A percentile compares a stretch with the other conserved stretches of the same genome.
Evolutionary conservation across 2,888 invertebrate genomes (phyloP).

Genomic region (Lottia gigantea): DNA sequence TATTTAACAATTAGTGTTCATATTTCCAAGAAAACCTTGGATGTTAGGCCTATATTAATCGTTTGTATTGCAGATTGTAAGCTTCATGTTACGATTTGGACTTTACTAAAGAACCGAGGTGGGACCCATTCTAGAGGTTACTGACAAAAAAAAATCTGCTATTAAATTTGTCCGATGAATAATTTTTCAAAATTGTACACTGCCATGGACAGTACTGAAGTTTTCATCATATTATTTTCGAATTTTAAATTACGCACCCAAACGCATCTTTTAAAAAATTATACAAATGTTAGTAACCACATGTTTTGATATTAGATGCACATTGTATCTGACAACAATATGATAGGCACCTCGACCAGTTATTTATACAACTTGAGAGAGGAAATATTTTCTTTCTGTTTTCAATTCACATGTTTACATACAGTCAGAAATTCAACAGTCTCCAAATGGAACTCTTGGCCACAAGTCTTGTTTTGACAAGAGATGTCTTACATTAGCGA

Average conservation of each 20-base stretch:
- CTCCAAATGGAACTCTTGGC: slow-evolving; percentile 7
- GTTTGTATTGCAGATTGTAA: too few species aligned
- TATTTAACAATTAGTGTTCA: too few species aligned
- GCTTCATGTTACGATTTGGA: too few species aligned
- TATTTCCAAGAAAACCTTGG: too few species aligned
- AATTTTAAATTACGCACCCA: not conserved
- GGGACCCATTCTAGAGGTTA: too few species aligned
- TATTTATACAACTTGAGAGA: slow-evolving; percentile 10
- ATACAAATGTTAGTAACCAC: not conserved
- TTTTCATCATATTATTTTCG: too few species aligned
- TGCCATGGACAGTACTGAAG: too few species aligned
- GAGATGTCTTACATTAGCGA: not conserved
- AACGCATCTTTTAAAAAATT: not conserved
- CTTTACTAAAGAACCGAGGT: too few species aligned
- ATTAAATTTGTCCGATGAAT: too few species aligned
- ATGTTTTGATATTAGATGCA: slow-evolving; percentile 9
- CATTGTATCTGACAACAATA: slow-evolving; percentile 6
- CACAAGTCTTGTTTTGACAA: not conserved
- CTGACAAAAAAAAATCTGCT: too few species aligned
- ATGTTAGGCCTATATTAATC: too few species aligned
- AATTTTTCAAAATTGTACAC: too few species aligned
- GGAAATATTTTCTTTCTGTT: slow-evolving; percentile 11
- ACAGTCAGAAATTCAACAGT: slow-evolving; percentile 10
- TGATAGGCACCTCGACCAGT: slow-evolving; percentile 5
- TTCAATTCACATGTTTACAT: slow-evolving; percentile 3